Evolutionary conservation across 2,113 vertebrate genomes (phyloP), one percentile per base, ranked within the genome.

Genomic region (Cryptomyrus ogoouensis): DNA sequence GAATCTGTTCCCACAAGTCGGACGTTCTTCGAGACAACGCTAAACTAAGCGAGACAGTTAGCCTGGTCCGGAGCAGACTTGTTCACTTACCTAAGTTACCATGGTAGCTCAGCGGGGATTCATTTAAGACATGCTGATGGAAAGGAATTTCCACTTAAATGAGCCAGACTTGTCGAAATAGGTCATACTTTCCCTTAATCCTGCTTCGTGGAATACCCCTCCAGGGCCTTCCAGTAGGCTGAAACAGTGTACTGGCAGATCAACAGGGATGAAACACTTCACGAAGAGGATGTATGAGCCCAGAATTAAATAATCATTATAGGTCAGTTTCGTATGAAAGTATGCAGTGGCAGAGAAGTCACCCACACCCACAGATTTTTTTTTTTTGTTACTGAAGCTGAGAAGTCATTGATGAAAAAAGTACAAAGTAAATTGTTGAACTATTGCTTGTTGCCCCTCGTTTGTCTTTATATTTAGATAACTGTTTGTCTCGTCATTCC

Each of bases 201-300:
- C 46, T 47, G 46, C 46, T 47, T 47, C 9, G 46, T 47, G 46
- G 9, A 47, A 47, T 10, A 47, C 46, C 46, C 46, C 44, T n/a
- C 44, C 83, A 19, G 89, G 88, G 58, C 39, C 42, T 90, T 88
- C 87, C 89, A 53, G 74, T 90, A 84, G 88, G 88, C 66, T 91
- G 90, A 91, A 92, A 88, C 44, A 89, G 90, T 56, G 17, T 35
- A 88, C 85, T 91, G 90, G 88, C 89, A 88, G 85, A 88, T 91
- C 80, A 70, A n/a, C 90, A 89, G 49, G 89, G 77, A 90, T 89
- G 89, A 92, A 91, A 93, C 90, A 91, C 91, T 92, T 90, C 91
- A 87, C 88, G 56, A 80, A 83, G 87, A 87, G 90, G 93, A 89
- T 74, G 74, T 39, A 77, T 17, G 70, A 77, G 70, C 74, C 91